Base-by-base conservation (phyloP, 2,888 invertebrate species). In the Acanthosepion lycidas region DNA sequence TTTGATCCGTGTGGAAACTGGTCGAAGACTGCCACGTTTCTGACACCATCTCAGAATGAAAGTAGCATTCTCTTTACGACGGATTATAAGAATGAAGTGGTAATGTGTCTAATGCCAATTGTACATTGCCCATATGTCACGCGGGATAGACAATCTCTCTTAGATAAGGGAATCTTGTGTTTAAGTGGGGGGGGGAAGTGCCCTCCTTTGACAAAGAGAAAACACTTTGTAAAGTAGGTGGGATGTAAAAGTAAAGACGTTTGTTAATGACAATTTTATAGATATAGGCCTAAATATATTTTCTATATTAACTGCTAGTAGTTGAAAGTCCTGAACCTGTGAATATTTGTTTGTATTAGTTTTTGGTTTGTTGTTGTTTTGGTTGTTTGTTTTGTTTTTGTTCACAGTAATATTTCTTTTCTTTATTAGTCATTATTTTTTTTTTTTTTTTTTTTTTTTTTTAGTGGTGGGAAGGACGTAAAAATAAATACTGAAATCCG, bases 91-190 rank as follows among this genome's bases (percentile, higher is more conserved):
- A 78, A 78, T n/a, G 78, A 8, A 78, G 78, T 78, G 78, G n/a
- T 78, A 78, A 78, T 78, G 78, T 78, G 78, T 78, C 78, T 78
- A 78, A 78, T 78, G n/a, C 78, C 78, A n/a, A 18, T 78, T 78
- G n/a, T 78, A n/a, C n/a, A 18, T 78, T n/a, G 12, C n/a, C 78
- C 78, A n/a, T n/a, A 78, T 78, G n/a, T 78, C 78, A 78, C n/a
- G n/a, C n/a, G n/a, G 78, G 78, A 78, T 78, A n/a, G 78, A 12
- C 78, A 78, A 78, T 78, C n/a, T 15, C n/a, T 78, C 78, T 9
- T 12, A n/a, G 78, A 78, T 78, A 78, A 78, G 78, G 78, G 78
- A 78, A 78, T 78, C 15, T n/a, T 1, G 78, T 12, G 78, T 78
- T 78, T n/a, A 78, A 78, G n/a, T n/a, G n/a, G n/a, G n/a, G n/a